A percentile compares a stretch with the other conserved stretches of the same genome.
Evolutionary conservation across 1,140 invertebrate species (phyloP).

Genomic region (Platyscapa corneri): DNA sequence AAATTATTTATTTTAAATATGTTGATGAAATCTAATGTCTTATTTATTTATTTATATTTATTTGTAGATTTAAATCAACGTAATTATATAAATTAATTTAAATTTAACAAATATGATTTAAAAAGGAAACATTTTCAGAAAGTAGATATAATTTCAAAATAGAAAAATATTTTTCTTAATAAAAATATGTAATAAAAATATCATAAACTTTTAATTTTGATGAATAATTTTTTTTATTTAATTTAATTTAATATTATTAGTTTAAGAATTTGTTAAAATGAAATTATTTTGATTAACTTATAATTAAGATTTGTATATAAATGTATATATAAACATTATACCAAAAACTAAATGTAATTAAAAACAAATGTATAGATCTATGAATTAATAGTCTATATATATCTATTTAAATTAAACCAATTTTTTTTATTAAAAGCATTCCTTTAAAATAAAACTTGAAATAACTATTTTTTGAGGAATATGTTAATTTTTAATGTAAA

Average conservation of each 20-base stretch:
- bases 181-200: too few relatives aligned
- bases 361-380: background rate
- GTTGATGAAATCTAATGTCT: background rate
- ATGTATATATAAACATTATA: background rate
- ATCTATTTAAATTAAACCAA: too few relatives aligned
- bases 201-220: too few relatives aligned
- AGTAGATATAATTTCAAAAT: too few relatives aligned
- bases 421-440: too few relatives aligned
- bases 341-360: background rate
- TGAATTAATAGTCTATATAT: too few relatives aligned
- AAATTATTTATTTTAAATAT: slow-evolving; percentile 12
- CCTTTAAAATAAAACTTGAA: background rate
- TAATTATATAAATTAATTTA: slow-evolving; percentile 1
- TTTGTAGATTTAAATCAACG: too few relatives aligned
- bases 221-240: too few relatives aligned
- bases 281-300: background rate
- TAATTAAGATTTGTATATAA: background rate
- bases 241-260: too few relatives aligned
- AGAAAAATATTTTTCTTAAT: too few relatives aligned
- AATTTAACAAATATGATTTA: background rate
- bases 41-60: background rate
- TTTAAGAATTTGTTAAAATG: background rate
- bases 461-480: background rate
- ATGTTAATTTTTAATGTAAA: background rate
- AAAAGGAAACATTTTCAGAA: too few relatives aligned